phyloP scores from a whole-genome alignment of 2,888 invertebrate genomes.

The Stenodema calcarata region DNA sequence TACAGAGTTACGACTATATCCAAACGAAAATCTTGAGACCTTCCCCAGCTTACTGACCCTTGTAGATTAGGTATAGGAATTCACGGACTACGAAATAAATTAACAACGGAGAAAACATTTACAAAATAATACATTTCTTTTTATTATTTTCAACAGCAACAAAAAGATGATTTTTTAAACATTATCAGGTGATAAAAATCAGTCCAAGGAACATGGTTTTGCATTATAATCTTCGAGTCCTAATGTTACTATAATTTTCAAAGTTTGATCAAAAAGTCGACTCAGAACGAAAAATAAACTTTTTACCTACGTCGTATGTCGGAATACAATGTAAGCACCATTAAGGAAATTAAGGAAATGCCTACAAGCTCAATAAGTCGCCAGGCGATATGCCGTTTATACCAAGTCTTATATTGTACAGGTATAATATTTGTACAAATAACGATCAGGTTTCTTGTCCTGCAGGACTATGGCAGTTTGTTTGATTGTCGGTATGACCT shows the following conservation, averaged over 20 bases:
- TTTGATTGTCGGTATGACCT: conserved; percentile 39
- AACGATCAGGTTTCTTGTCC: not conserved
- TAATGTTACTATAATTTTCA: not conserved
- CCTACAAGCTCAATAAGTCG: not conserved
- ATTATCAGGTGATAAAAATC: conserved; percentile 14
- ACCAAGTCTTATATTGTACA: not conserved
- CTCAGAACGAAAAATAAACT: not conserved
- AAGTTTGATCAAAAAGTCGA: not conserved
- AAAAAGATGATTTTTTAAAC: not conserved
- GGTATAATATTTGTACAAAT: not conserved
- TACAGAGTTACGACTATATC: too few species aligned
- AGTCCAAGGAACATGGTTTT: conserved; percentile 31
- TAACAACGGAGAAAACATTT: too few species aligned
- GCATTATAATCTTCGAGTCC: not conserved
- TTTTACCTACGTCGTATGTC: not conserved
- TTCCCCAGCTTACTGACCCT: too few species aligned
- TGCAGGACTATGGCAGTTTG: conserved; percentile 5
- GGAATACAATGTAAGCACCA: not conserved
- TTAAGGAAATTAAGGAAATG: not conserved
- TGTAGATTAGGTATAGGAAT: too few species aligned
- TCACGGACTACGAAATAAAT: too few species aligned
- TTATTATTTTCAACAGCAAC: conserved; percentile 25
- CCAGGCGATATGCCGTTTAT: too few species aligned
- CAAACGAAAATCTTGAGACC: too few species aligned
- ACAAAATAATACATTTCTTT: conserved; percentile 30